Evolutionary conservation across 2,113 vertebrate species (phyloP).

Genomic region (Brachypodius melanocephalos): DNA sequence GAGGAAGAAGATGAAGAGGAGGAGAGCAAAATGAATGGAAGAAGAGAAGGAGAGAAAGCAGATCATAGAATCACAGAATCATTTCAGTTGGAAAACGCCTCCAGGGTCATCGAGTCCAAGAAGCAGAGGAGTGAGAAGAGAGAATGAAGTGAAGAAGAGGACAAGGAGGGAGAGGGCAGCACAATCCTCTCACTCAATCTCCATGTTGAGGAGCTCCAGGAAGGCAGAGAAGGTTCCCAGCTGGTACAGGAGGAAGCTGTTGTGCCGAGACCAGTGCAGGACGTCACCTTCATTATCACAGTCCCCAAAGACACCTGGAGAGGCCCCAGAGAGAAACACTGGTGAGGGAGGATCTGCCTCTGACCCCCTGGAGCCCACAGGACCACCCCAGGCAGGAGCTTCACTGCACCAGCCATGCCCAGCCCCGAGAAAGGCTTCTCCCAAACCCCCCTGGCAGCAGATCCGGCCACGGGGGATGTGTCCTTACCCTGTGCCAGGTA

Average conservation of each 20-base stretch:
- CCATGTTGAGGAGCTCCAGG: slow-evolving; percentile 96
- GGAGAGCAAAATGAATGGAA: neutral
- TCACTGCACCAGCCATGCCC: neutral
- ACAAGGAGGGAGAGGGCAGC: neutral
- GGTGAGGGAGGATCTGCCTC: neutral
- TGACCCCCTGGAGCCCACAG: neutral
- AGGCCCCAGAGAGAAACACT: neutral
- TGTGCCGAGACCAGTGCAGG: slow-evolving; percentile 90
- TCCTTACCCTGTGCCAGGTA: slow-evolving; percentile 92
- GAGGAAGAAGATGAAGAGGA: neutral
- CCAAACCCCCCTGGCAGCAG: accelerated
- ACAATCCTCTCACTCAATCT: slow-evolving; percentile 83
- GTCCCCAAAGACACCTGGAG: slow-evolving; percentile 87
- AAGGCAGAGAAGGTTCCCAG: slow-evolving; percentile 94
- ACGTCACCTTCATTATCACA: slow-evolving; percentile 87
- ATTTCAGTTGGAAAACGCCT: neutral
- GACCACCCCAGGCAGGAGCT: neutral
- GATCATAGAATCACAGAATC: neutral
- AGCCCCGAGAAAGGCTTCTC: neutral
- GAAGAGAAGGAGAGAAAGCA: neutral
- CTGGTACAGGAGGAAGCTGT: slow-evolving; percentile 91
- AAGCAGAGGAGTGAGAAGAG: neutral
- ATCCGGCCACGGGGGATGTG: accelerated
- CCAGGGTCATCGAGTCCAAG: neutral
- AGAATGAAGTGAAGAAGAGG: neutral